Percentiles rank a stretch among this genome's conserved stretches.
Evolutionary conservation across 64 coral and sea anemone genomes (phyloP).

Genomic region (Pachyseris speciosa): DNA sequence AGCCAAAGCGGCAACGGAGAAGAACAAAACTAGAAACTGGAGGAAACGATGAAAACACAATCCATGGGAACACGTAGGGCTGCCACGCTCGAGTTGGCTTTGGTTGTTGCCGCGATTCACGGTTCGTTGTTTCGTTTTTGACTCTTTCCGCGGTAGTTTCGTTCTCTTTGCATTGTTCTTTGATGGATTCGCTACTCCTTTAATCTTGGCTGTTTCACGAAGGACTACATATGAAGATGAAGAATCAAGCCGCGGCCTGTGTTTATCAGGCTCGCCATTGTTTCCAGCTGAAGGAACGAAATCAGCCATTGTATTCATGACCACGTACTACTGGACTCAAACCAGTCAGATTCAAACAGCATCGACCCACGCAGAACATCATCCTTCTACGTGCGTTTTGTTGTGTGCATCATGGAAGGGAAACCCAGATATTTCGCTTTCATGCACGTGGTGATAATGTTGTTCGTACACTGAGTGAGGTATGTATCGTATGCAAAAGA

Average conservation of each 20-base stretch:
- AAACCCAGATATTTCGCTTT: not conserved
- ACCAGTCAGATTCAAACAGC: not conserved
- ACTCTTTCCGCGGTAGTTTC: not conserved
- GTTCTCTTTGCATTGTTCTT: not conserved
- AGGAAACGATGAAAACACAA: slow-evolving; percentile 35
- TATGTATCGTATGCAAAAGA: not conserved
- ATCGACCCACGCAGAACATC: not conserved
- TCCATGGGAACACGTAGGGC: not conserved
- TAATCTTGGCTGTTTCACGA: not conserved
- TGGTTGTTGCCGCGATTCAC: not conserved
- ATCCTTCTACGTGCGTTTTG: not conserved
- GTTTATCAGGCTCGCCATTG: not conserved
- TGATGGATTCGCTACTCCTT: not conserved
- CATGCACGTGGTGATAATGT: not conserved
- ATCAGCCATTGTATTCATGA: not conserved
- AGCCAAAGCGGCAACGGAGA: slow-evolving; percentile 31
- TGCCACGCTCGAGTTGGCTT: not conserved
- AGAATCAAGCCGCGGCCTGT: not conserved
- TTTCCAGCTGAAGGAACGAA: not conserved
- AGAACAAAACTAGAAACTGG: slow-evolving; percentile 47
- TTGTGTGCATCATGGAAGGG: not conserved
- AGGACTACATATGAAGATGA: not conserved
- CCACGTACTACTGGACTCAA: not conserved
- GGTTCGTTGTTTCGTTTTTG: not conserved
- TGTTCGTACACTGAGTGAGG: not conserved